Evolutionary conservation across 1,140 invertebrate species (phyloP).

Genomic region (Drosophila subpulchrella): DNA sequence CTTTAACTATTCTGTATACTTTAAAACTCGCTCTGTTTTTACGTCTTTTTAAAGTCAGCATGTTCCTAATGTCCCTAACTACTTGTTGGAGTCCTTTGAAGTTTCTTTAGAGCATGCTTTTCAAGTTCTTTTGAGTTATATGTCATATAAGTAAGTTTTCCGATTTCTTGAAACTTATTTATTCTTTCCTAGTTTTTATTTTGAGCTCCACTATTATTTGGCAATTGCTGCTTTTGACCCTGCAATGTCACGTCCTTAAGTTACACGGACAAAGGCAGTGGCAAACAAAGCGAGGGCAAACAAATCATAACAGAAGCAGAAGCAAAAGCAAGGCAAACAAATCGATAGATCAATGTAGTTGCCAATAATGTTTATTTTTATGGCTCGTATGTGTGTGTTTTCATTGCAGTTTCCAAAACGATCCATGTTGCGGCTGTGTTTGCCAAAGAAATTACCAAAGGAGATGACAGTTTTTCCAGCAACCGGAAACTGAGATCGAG

Average conservation of each 20-base stretch:
- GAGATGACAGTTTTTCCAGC: slow-evolving; percentile 42
- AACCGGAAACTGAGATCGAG: slow-evolving; percentile 29
- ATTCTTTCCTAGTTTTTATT: background rate
- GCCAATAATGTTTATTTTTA: slow-evolving; percentile 32
- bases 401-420: slow-evolving; percentile 34
- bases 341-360: slow-evolving; percentile 57
- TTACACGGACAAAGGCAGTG: slow-evolving; percentile 46
- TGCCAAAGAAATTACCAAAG: slow-evolving; percentile 62
- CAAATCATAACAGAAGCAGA: slow-evolving; percentile 29
- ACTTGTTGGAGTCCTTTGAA: background rate
- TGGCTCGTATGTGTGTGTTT: slow-evolving; percentile 13
- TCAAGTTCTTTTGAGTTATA: background rate
- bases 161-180: no score
- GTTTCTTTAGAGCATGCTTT: no score
- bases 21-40: background rate
- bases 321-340: slow-evolving; percentile 57
- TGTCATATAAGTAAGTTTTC: no score
- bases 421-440: slow-evolving; percentile 69
- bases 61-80: background rate
- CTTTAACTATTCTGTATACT: background rate
- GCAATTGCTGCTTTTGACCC: background rate
- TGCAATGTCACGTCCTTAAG: slow-evolving; percentile 79
- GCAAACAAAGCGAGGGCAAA: slow-evolving; percentile 16
- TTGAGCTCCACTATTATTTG: background rate
- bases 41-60: background rate